Base-by-base conservation (phyloP, 2,888 invertebrate species). In the Pemphredon lugubris region DNA sequence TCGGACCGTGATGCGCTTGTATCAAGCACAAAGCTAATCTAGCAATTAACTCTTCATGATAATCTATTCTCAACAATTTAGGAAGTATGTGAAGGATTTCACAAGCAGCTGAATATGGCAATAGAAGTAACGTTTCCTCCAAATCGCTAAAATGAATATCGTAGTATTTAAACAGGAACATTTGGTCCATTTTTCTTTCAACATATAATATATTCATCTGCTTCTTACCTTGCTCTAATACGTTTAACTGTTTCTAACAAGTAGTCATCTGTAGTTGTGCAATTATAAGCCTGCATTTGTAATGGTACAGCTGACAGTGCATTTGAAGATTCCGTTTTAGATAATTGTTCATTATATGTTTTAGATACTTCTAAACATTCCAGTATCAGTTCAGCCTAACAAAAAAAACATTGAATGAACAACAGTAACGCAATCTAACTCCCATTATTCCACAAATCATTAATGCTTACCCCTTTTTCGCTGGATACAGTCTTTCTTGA, bases 401-500 rank as follows among this genome's bases (percentile, higher is more conserved):
- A 81, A 55, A 63, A 60, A 57, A 23, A 66, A 7, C 7, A 50
- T 13, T 11, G 6, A 23, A 34, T 7, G 18, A 39, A 21, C 34
- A 30, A n/a, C 7, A 4, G 11, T 11, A 13, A 9, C 7, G 0
- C 7, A n/a, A n/a, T 30, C 6, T 58, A 18, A 53, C 13, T 23
- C 40, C 5, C 4, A 44, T 54, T 34, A 23, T 45, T n/a, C n/a
- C n/a, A n/a, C n/a, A 44, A 26, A 30, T 57, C 6, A 16, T 32
- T 18, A 4, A 34, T 32, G 68, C 93, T 92, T 92, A 96, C 96
- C 69, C 95, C 95, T 92, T 94, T 95, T 87, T 97, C 96, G 61
- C 96, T 96, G 58, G 96, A 96, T 48, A 96, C 92, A 0, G 96
- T 97, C 90, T 97, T 97, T 83, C 95, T 94, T 0, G 97, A 95